Percentiles rank a stretch among this genome's conserved stretches.
Evolutionary conservation across 2,797 vertebrate species (phyloP).

Genomic region (Eulemur coronatus): DNA sequence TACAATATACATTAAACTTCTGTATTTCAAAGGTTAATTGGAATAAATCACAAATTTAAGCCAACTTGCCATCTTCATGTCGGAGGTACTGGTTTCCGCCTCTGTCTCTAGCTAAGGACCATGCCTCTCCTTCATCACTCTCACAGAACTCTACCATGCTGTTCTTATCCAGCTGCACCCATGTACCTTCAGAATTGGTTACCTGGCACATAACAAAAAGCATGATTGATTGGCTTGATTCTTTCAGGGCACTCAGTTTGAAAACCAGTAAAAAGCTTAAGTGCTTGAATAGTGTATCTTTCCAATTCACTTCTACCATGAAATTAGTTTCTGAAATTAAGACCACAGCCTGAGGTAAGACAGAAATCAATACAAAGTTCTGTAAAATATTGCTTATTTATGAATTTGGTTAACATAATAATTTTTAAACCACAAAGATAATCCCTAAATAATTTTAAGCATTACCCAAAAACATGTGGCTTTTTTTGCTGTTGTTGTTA

Average conservation of each 20-base stretch:
- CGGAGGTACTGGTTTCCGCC: conserved; percentile 98
- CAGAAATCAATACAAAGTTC: conserved; percentile 68
- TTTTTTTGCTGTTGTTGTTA: background rate
- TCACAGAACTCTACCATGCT: conserved; percentile 99
- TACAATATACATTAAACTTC: conserved; percentile 17
- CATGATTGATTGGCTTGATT: conserved; percentile 79
- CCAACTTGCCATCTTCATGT: conserved; percentile 95
- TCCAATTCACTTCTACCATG: conserved; percentile 59
- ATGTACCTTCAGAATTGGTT: conserved; percentile 97
- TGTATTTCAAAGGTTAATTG: conserved; percentile 46
- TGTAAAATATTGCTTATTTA: conserved; percentile 56
- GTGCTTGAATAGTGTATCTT: conserved; percentile 63
- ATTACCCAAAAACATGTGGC: conserved; percentile 16
- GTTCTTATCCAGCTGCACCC: conserved; percentile 99
- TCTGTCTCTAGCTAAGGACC: conserved; percentile 97
- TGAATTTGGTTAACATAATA: conserved; percentile 55
- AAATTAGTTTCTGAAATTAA: conserved; percentile 84
- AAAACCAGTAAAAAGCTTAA: conserved; percentile 75
- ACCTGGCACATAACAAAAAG: conserved; percentile 91
- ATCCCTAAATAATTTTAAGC: conserved; percentile 42
- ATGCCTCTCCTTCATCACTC: conserved; percentile 98
- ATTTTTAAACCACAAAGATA: conserved; percentile 60
- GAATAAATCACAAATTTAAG: conserved; percentile 79
- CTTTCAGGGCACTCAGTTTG: conserved; percentile 59
- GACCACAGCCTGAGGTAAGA: conserved; percentile 82